Evolutionary conservation across 2,888 invertebrate species (phyloP), one percentile per base, ranked within the genome.

Genomic region (Oligia strigilis): DNA sequence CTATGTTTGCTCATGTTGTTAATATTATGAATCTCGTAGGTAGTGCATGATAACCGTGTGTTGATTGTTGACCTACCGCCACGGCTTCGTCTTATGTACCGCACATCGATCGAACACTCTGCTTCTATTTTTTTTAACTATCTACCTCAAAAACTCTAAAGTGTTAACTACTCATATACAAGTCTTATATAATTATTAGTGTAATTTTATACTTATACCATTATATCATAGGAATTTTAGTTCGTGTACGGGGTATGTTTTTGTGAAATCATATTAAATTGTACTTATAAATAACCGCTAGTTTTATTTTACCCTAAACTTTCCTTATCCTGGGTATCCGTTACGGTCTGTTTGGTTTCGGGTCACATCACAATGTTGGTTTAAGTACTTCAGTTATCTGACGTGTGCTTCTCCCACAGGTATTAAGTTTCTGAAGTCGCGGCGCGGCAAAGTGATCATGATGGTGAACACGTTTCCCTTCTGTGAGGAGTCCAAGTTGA

Each of bases 381-480:
- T 69, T 85, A 43, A 43, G 43, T 43, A 72, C 78, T 87, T 73
- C 81, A 84, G 87, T 89, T 89, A 82, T 91, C 94, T 96, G 93
- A 96, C 94, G 80, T 88, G 78, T 86, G 83, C 88, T 93, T 95
- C 92, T 94, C 91, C 92, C 93, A 86, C 96, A 97, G 97, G 97
- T 92, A 97, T 97, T 91, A 95, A 96, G 91, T 97, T 97, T 93
- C 92, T 97, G 90, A 96, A 96, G 90, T 97, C 97, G 58, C 95
- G 97, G 2, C 97, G 97, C 67, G 97, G 97, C 79, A 97, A 97
- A 90, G 94, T 97, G 73, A 97, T 97, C 86, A 97, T 97, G 97
- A 96, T 97, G 96, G 97, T 97, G 92, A 97, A 97, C 88, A 97
- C 97, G 71, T 97, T 97, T 88, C 97, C 97, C 8, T 97, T 97